A percentile compares a stretch with the other conserved stretches of the same genome.
Conservation (phyloP, 2,113 vertebrate species). For the Gallinago media region DNA sequence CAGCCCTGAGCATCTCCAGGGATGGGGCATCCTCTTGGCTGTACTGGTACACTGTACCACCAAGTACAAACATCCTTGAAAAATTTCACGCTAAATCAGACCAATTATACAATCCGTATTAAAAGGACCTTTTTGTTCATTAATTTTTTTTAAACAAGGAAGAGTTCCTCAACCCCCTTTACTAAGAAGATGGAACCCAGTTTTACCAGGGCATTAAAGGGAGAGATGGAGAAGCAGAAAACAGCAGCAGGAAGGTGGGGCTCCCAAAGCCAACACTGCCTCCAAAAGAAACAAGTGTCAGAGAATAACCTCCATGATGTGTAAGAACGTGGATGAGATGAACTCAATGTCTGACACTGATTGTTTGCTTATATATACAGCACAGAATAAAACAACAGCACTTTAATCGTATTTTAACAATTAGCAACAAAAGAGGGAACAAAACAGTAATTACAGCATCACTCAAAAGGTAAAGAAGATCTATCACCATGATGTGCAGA, state of each 20-base stretch:
- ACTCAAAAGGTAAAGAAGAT: not conserved
- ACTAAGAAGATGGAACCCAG: not conserved
- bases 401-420: accelerated
- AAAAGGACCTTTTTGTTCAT: not conserved
- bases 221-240: not conserved
- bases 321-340: not conserved
- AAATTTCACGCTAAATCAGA: not conserved
- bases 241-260: not conserved
- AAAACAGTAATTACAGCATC: not conserved
- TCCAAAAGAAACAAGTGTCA: not conserved
- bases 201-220: not conserved
- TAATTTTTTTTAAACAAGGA: not conserved
- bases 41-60: not conserved
- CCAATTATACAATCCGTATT: not conserved
- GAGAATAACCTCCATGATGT: not conserved
- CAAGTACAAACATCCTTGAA: not conserved
- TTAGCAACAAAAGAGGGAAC: not conserved
- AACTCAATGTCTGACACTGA: not conserved
- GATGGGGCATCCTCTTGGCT: not conserved
- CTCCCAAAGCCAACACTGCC: not conserved
- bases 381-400: not conserved
- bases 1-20: not conserved
- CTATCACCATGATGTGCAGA: not conserved
- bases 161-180: not conserved
- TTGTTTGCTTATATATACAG: not conserved